Evolutionary conservation across 37 sponge, comb jelly and placozoan species (phyloP), one percentile per base, ranked within the genome.

Genomic region (Geodia barretti): DNA sequence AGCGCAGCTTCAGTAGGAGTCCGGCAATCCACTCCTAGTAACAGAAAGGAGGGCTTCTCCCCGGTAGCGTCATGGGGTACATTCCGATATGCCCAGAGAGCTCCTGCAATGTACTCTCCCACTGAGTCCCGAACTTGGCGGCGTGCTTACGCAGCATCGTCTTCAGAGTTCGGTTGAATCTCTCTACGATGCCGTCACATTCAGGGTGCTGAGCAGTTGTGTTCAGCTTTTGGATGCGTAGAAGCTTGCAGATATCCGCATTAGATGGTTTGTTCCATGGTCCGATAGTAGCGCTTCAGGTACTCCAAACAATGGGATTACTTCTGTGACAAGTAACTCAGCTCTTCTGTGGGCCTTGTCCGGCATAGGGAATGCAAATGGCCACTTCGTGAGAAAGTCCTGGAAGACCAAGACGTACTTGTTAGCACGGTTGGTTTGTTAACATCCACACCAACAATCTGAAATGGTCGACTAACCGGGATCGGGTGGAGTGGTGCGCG

Each of bases 341-440:
- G 35, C 85, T 26, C 80, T 62, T 26, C 88, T 41, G n/a, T 26
- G 1, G n/a, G 83, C 68, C 79, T 88, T 88, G 58, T 88, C 88
- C 7, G 82, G 82, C 11, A 76, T 39, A 24, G 84, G 68, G 64
- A 72, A 88, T 14, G 83, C 68, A 4, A 87, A 32, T 24, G 89
- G 89, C 84, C 83, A 88, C 67, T 88, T 88, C 2, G 83, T 71
- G 9, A 83, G 65, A 34, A 83, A 88, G 58, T 88, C 89, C 60
- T 88, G 89, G 33, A 88, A 88, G 4, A 88, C 79, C 11, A 83
- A 21, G 26, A 77, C 89, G 70, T 88, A 64, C 11, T 39, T 4
- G 63, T 83, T 78, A 9, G 60, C 89, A 2, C 4, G 3, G 1
- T 54, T 40, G 8, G 82, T 87, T 14, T 35, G 84, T 82, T 88